Evolutionary conservation across 2,113 vertebrate genomes (phyloP).

Genomic region (Stigmatopora nigra): DNA sequence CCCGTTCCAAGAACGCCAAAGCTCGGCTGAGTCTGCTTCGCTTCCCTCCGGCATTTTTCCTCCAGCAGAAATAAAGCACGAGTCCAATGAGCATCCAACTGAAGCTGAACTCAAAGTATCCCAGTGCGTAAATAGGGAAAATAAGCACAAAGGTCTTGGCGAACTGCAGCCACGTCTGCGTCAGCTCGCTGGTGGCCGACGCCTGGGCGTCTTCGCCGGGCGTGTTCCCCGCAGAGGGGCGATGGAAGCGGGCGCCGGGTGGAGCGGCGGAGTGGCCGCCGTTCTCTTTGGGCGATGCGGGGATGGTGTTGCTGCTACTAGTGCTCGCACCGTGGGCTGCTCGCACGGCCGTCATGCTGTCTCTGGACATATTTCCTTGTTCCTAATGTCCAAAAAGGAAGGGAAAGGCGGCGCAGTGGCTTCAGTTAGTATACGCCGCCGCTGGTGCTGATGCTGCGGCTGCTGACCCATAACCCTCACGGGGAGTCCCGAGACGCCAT

Average conservation of each 20-base stretch:
- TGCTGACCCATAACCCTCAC: conserved; percentile 8
- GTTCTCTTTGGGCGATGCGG: conserved; percentile 46
- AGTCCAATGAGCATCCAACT: conserved; percentile 90
- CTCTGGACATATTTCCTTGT: conserved; percentile 48
- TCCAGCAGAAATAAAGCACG: conserved; percentile 80
- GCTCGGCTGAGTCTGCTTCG: conserved; percentile 72
- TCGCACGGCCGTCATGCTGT: conserved; percentile 52
- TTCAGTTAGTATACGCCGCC: conserved; percentile 53
- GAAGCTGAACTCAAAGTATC: conserved; percentile 91
- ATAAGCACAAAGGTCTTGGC: conserved; percentile 84
- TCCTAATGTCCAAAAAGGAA: conserved; percentile 26
- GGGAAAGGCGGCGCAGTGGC: conserved; percentile 20
- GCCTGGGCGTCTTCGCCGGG: conserved; percentile 30
- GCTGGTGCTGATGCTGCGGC: conserved; percentile 31
- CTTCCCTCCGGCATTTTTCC: conserved; percentile 72
- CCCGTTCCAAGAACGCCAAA: conserved; percentile 81
- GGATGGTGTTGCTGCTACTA: too few species aligned
- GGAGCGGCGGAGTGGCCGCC: conserved; percentile 49
- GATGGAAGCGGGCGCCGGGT: conserved; percentile 35
- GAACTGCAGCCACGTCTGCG: conserved; percentile 78
- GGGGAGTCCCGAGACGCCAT: background rate
- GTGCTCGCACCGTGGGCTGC: conserved; percentile 37
- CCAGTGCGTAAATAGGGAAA: conserved; percentile 88
- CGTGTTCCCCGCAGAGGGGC: conserved; percentile 16
- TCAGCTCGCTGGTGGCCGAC: conserved; percentile 73